Base-by-base conservation (phyloP, 2,888 invertebrate species). In the Aleiodes testaceus region DNA sequence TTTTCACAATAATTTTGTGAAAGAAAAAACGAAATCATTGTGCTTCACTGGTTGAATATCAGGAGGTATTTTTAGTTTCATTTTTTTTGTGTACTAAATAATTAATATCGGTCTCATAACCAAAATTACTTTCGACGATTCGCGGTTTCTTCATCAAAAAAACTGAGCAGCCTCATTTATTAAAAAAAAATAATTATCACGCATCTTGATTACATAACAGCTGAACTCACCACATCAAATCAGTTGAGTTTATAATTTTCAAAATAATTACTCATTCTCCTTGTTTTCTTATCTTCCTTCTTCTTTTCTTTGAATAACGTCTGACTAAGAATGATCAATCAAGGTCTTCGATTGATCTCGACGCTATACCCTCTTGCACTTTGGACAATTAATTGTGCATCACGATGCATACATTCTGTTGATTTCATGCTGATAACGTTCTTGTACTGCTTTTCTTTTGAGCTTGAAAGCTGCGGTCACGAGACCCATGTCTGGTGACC, bases 401-500 rank as follows among this genome's bases (percentile, higher is more conserved):
- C 95, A 95, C 91, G 95, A 95, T 74, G 95, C 94, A 88, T 98
- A 98, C 95, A 98, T 96, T 80, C 94, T 91, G 87, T 95, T 95
- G 84, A 98, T 96, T 89, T 97, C 96, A 79, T 94, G 92, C 88
- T 96, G 93, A 90, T 97, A 99, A 80, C 93, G 92, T 78, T 96
- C 95, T 89, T 98, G 96, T 81, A 99, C 97, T 88, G 96, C 96
- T 91, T 97, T 97, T 83, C 99, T 91, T 89, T 98, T 98, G 86
- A 99, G 91, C 89, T 99, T 99, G 89, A 98, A 97, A 68, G 99
- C 98, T 78, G 98, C 99, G 42, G 99, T 99, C 9, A 99, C 97
- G 61, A 99, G 92, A 70, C 98, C 98, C 92, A 95, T 95, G 86
- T 98, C 98, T 0, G 99, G 98, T 0, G 97, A 96, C 99, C 99